Evolutionary conservation across 2,888 invertebrate species (phyloP), one percentile per base, ranked within the genome.

Genomic region (Agonopterix subpropinquella): DNA sequence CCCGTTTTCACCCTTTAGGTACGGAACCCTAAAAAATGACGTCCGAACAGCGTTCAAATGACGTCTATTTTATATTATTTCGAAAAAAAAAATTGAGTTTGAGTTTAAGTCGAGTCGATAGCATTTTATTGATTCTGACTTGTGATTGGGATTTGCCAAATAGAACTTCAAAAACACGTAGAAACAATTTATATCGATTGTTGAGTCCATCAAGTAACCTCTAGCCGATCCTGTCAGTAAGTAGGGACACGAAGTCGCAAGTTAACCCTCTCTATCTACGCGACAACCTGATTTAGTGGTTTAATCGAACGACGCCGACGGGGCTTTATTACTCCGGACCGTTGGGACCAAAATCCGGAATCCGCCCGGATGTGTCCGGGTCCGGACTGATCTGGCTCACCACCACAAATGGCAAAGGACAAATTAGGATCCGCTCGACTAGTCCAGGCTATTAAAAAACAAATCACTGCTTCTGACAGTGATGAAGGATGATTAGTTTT

Each of bases 181-280:
- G 18, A 18, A 18, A 18, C 18, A 4, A 18, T 18, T 18, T 18
- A 3, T 28, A 28, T 28, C 28, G 5, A 1, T 28, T 28, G 7
- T 28, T 28, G 28, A 28, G 28, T 28, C 28, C 28, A 28, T 28
- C 28, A 28, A 28, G 9, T n/a, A 4, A 41, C 35, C 49, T 39
- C 10, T n/a, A 11, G 37, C 35, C 47, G 44, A 18, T 41, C 35
- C 47, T 50, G 50, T 41, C 45, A 47, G 44, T 41, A 44, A 10
- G 47, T 65, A 61, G 58, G 75, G 79, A 78, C 67, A 81, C 74
- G 80, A 83, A 84, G 81, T 84, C 79, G 79, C 71, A 73, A 76
- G 75, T 77, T 75, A 80, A 79, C 76, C 72, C 70, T 64, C 73
- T 74, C 74, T 79, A 80, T 82, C 74, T 78, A 75, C 70, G 68